These are phyloP conservation scores for Drosophila pallidifrons DNA, from an alignment of 1,140 invertebrate species.

Conservation along the genomic window DNA sequence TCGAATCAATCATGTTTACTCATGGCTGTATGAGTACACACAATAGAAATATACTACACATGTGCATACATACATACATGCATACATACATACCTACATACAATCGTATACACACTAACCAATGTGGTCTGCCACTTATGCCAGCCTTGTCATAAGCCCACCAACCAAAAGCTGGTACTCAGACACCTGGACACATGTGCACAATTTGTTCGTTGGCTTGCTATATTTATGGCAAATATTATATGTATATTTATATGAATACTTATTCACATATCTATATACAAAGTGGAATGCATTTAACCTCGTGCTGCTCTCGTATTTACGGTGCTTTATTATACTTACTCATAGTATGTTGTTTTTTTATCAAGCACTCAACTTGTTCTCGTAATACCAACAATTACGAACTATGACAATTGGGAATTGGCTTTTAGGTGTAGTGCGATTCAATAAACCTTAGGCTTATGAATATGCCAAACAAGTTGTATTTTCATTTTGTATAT, in stretches of 20 bases:
- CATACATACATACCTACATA: background rate
- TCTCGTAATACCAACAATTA: slow-evolving; percentile 46
- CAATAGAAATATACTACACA: slow-evolving; percentile 11
- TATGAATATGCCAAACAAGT: background rate
- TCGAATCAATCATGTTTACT: slow-evolving; percentile 71
- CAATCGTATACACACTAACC: background rate
- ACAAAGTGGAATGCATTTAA: slow-evolving; percentile 24
- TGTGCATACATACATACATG: background rate
- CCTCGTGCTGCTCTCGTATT: slow-evolving; percentile 12
- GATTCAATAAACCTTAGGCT: background rate
- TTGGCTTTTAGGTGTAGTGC: slow-evolving; percentile 32
- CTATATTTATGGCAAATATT: slow-evolving; percentile 11
- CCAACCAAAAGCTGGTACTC: slow-evolving; percentile 20
- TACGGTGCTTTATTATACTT: slow-evolving; percentile 28
- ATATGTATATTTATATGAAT: background rate
- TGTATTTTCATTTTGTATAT: background rate
- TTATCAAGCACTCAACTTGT: slow-evolving; percentile 54
- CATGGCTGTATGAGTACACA: slow-evolving; percentile 9
- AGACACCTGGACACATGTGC: slow-evolving; percentile 38
- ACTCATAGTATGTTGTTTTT: slow-evolving; percentile 26
- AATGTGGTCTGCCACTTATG: slow-evolving; percentile 17
- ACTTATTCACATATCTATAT: background rate
- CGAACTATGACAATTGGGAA: slow-evolving; percentile 30
- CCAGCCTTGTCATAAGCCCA: slow-evolving; percentile 17
- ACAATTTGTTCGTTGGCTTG: slow-evolving; percentile 18